phyloP scores from a whole-genome alignment of 2,797 vertebrate genomes.

The Pseudopleuronectes americanus region DNA sequence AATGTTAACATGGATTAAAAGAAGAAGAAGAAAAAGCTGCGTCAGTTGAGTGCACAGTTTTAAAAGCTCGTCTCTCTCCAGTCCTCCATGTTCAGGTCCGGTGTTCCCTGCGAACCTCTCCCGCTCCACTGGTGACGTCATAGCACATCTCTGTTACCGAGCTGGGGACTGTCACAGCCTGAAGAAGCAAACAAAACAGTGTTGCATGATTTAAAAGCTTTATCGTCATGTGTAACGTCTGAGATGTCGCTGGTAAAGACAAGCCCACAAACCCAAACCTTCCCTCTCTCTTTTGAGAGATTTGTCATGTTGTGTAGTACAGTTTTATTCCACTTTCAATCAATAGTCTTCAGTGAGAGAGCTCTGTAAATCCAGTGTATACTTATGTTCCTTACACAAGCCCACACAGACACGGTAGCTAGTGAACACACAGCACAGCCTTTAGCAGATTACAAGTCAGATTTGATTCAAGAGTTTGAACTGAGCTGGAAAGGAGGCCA shows the following conservation, averaged over 20 bases:
- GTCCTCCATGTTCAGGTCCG: conserved; percentile 65
- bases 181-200: conserved; percentile 30
- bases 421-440: too few species aligned
- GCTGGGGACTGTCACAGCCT: conserved; percentile 78
- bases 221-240: too few species aligned
- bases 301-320: too few species aligned
- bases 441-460: not conserved
- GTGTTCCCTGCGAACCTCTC: conserved; percentile 33
- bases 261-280: too few species aligned
- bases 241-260: not conserved
- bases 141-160: conserved; percentile 74
- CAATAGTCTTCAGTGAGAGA: too few species aligned
- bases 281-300: too few species aligned
- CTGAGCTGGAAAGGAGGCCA: too few species aligned
- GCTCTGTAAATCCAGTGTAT: too few species aligned
- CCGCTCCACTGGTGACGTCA: conserved; percentile 73
- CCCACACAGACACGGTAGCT: too few species aligned
- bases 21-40: conserved; percentile 24
- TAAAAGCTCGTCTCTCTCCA: conserved; percentile 72
- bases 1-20: conserved; percentile 50
- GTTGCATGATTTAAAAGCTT: not conserved
- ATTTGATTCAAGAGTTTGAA: too few species aligned
- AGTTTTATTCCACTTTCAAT: too few species aligned
- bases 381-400: too few species aligned
- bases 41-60: conserved; percentile 47